Evolutionary conservation across 1,140 invertebrate genomes (phyloP), one percentile per base, ranked within the genome.

Genomic region (Ostrea denselamellosa): DNA sequence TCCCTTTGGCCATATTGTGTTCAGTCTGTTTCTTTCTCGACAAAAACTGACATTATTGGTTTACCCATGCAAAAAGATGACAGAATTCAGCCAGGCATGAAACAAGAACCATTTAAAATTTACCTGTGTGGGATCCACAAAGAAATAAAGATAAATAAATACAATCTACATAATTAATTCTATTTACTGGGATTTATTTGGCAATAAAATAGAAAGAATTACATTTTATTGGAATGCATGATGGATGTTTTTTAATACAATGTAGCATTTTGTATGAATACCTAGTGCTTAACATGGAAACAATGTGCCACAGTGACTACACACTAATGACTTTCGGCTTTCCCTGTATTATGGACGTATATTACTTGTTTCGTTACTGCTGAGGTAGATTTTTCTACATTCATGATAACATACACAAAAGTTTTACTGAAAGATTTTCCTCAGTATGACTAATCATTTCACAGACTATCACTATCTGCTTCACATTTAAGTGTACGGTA

Each of bases 91-190:
- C 68, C 68, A 77, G 68, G 68, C 25, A 25, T 77, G 68, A 77
- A 77, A 77, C 68, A 77, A 77, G 68, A 77, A 77, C 28, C 68
- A 77, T 77, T 77, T 77, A 77, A 77, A 44, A 77, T 77, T 77
- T 34, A 77, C 68, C 68, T 77, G 68, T 77, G 68, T 77, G 68
- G 22, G 68, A 28, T 77, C 28, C 2, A 77, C 68, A 77, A 77
- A 77, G 25, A 77, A 77, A 44, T 44, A 12, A 28, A 34, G 25
- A 77, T 77, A 77, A 77, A 77, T 77, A 77, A 28, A 77, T 9
- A 12, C 22, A 77, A 77, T 77, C 68, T 77, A 77, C 68, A 77
- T 77, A 77, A 77, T 77, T 34, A 77, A 77, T 77, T 77, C 68
- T 34, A 77, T 77, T 77, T 28, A 28, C 14, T 14, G 12, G 28